A percentile compares a stretch with the other conserved stretches of the same genome.
Conservation (phyloP, 2,888 invertebrate species). For the Callinectes sapidus region DNA sequence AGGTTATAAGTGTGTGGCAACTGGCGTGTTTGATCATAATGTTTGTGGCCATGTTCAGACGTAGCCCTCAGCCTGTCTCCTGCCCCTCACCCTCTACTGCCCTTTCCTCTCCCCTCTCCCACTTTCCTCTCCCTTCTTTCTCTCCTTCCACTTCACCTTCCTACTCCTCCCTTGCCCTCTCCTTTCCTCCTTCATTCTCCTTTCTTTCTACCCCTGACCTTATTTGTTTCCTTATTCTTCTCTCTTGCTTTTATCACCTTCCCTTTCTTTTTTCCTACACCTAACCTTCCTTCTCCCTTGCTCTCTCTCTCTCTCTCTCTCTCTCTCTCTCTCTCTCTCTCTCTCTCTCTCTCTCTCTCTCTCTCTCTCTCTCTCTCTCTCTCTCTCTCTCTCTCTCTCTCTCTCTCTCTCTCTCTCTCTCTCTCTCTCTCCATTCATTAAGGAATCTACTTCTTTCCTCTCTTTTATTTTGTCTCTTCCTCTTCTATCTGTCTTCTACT, state of each 20-base stretch:
- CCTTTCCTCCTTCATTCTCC: background rate
- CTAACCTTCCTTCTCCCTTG: background rate
- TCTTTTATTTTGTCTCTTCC: background rate
- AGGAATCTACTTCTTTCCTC: background rate
- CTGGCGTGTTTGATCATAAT: slow-evolving; percentile 40
- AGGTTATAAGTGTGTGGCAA: slow-evolving; percentile 36
- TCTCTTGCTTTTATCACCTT: background rate
- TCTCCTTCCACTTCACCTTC: slow-evolving; percentile 7
- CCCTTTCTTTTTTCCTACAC: background rate
- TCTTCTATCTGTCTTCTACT: background rate
- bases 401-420: background rate
- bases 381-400: background rate
- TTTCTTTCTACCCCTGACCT: background rate
- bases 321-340: background rate
- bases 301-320: slow-evolving; percentile 4
- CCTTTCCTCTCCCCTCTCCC: too few species aligned
- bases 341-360: background rate
- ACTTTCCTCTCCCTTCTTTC: background rate
- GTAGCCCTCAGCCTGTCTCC: background rate
- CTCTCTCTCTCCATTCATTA: background rate
- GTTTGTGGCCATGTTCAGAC: slow-evolving; percentile 13
- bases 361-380: background rate
- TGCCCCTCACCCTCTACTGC: too few species aligned
- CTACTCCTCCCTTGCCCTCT: slow-evolving; percentile 3
- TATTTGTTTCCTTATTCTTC: background rate